Conservation (phyloP, 1,140 invertebrate species). For the Pseudomyrmex sp. region DNA sequence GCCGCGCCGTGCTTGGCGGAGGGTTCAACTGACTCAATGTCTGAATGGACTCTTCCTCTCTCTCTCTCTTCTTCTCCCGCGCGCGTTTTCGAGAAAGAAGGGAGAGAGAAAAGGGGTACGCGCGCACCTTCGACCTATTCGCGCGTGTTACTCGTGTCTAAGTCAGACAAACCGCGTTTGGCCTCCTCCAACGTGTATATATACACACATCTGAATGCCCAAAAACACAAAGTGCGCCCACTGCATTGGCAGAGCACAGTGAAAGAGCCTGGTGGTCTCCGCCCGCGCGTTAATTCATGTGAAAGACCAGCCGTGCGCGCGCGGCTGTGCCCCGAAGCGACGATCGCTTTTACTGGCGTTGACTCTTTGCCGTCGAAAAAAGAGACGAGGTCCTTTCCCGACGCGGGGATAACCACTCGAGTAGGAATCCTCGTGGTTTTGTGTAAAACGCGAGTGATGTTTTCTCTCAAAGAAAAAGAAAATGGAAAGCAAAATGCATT, state of each 20-base stretch:
- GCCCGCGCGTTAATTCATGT: conserved; percentile 58
- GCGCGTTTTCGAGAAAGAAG: too few relatives aligned
- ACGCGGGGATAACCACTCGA: conserved; percentile 24
- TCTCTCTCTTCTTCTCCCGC: conserved; percentile 8
- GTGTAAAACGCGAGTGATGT: not conserved
- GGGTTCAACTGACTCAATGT: conserved; percentile 79
- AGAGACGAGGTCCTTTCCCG: conserved; percentile 12
- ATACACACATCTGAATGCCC: conserved; percentile 77
- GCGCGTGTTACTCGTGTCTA: conserved; percentile 43
- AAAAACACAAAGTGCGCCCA: conserved; percentile 79
- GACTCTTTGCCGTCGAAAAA: conserved; percentile 64
- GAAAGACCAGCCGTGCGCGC: conserved; percentile 59
- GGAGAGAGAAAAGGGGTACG: not conserved
- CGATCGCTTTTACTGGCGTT: conserved; percentile 59
- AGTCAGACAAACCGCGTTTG: conserved; percentile 20
- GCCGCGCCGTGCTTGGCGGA: conserved; percentile 64
- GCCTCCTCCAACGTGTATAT: conserved; percentile 22
- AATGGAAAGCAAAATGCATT: not conserved
- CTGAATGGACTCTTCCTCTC: conserved; percentile 74
- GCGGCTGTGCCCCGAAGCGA: conserved; percentile 56
- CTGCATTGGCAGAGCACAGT: conserved; percentile 65
- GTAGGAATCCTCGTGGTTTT: not conserved
- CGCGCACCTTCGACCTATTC: conserved; percentile 18
- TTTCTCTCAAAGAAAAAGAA: conserved; percentile 1
- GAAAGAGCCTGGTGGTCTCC: conserved; percentile 10